These are phyloP conservation scores for Cerceris rybyensis DNA, from an alignment of 2,888 invertebrate genomes.

Conservation along the genomic window DNA sequence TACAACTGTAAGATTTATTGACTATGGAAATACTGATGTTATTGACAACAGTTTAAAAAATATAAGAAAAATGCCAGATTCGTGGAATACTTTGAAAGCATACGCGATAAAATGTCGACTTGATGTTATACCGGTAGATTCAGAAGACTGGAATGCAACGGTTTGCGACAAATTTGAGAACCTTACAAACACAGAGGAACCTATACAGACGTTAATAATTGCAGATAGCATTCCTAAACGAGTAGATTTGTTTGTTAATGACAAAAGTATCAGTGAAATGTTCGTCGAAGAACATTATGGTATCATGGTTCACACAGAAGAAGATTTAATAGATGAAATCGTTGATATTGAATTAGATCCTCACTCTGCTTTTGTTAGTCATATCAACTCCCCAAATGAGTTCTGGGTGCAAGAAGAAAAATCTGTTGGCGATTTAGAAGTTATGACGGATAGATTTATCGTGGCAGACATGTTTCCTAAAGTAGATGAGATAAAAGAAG, in stretches of 20 bases:
- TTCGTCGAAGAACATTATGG: conserved; percentile 72
- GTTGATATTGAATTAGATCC: conserved; percentile 79
- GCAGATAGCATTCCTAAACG: conserved; percentile 74
- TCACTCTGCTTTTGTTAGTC: conserved; percentile 86
- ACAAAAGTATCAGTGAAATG: conserved; percentile 71
- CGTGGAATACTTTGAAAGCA: conserved; percentile 83
- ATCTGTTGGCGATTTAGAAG: conserved; percentile 84
- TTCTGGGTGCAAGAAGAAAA: conserved; percentile 90
- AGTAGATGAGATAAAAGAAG: conserved; percentile 84
- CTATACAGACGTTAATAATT: conserved; percentile 70
- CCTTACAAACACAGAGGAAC: conserved; percentile 42
- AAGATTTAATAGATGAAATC: conserved; percentile 71
- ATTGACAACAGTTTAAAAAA: conserved; percentile 85
- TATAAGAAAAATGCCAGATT: conserved; percentile 86
- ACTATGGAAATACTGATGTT: conserved; percentile 91
- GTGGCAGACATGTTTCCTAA: conserved; percentile 83
- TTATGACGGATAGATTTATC: conserved; percentile 84
- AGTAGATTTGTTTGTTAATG: conserved; percentile 80
- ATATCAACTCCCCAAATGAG: conserved; percentile 87
- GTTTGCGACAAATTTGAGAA: conserved; percentile 84
- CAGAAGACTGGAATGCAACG: conserved; percentile 87
- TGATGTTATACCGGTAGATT: conserved; percentile 86
- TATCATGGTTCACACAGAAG: conserved; percentile 62
- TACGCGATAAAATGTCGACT: conserved; percentile 87
- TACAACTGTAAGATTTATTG: conserved; percentile 89